Percentiles rank a stretch among this genome's conserved stretches.
phyloP scores from a whole-genome alignment of 2,888 invertebrate species.

The Cantharis lateralis region DNA sequence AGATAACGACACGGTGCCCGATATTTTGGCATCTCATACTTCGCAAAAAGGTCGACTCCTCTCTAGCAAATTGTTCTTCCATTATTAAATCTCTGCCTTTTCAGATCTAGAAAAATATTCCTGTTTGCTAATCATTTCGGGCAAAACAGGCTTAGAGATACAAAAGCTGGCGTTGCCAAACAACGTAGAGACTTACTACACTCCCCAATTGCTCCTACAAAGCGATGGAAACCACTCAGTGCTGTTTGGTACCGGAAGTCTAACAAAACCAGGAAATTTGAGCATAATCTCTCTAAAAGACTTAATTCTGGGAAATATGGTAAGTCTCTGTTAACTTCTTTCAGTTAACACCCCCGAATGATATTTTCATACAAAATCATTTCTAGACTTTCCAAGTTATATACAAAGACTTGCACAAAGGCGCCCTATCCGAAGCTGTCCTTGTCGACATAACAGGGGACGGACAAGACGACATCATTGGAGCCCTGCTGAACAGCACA shows the following conservation, averaged over 20 bases:
- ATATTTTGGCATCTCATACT: conserved; percentile 72
- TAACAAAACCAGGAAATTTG: conserved; percentile 72
- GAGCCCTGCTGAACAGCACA: conserved; percentile 73
- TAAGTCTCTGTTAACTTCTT: conserved; percentile 40
- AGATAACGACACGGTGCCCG: conserved; percentile 70
- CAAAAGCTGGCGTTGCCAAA: conserved; percentile 67
- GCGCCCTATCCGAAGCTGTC: conserved; percentile 69
- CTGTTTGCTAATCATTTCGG: conserved; percentile 71
- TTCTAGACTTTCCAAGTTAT: conserved; percentile 60
- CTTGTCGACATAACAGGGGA: conserved; percentile 76
- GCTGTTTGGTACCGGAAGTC: conserved; percentile 75
- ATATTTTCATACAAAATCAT: conserved; percentile 16
- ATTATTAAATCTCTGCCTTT: conserved; percentile 29
- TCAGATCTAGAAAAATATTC: conserved; percentile 59
- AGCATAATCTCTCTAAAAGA: conserved; percentile 66
- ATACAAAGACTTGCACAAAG: conserved; percentile 65
- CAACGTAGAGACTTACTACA: conserved; percentile 68
- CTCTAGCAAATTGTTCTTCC: background rate
- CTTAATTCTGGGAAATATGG: conserved; percentile 59
- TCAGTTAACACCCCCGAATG: too few species aligned
- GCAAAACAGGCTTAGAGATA: conserved; percentile 68
- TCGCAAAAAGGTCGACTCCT: conserved; percentile 55
- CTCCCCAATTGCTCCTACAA: conserved; percentile 68
- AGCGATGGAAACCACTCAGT: conserved; percentile 67
- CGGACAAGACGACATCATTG: conserved; percentile 71